These are phyloP conservation scores for Bettongia penicillata DNA, from an alignment of 2,113 vertebrate species.

Conservation along the genomic window DNA sequence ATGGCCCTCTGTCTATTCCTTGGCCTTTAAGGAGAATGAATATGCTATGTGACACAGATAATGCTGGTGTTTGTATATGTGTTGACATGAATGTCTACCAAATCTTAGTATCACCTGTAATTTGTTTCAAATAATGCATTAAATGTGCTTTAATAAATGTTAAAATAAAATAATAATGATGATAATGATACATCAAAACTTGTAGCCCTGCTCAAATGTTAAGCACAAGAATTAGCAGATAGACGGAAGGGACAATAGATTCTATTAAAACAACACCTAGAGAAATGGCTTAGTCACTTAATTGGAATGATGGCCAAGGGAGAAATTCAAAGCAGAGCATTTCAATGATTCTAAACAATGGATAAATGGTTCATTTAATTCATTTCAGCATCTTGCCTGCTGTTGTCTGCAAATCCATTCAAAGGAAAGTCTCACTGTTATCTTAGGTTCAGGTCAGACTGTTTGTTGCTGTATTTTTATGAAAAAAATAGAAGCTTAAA, in stretches of 20 bases:
- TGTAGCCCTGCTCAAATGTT: slow-evolving; percentile 3
- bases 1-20: background rate
- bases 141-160: slow-evolving; percentile 28
- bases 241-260: slow-evolving; percentile 50
- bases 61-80: background rate
- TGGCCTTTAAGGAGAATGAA: background rate
- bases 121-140: slow-evolving; percentile 7
- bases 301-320: slow-evolving; percentile 53
- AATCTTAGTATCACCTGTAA: background rate
- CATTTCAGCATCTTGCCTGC: slow-evolving; percentile 43
- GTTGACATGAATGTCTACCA: background rate
- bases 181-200: slow-evolving; percentile 23
- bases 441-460: background rate
- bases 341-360: slow-evolving; percentile 54
- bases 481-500: slow-evolving; percentile 37
- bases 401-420: slow-evolving; percentile 44
- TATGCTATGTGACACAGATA: background rate
- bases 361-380: slow-evolving; percentile 53
- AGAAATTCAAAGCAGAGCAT: slow-evolving; percentile 58
- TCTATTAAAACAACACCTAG: slow-evolving; percentile 38
- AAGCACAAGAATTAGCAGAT: slow-evolving; percentile 27
- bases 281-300: slow-evolving; percentile 52
- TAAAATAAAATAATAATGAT: background rate
- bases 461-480: slow-evolving; percentile 31
- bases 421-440: slow-evolving; percentile 40